Evolutionary conservation across 92 coral and sea anemone species (phyloP), one percentile per base, ranked within the genome.

Genomic region (Nematostella vectensis): DNA sequence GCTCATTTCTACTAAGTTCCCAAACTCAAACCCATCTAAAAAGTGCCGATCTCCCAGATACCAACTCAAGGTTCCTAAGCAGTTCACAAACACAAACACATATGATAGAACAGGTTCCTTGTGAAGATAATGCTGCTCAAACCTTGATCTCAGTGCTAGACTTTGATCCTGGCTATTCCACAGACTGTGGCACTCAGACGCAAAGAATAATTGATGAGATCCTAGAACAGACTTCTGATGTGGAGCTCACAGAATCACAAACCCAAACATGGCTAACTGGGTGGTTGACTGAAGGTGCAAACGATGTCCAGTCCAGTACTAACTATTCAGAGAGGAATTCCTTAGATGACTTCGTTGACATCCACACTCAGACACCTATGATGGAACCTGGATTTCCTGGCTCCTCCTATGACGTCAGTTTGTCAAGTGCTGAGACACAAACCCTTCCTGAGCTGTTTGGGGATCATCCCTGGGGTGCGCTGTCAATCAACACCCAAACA

Each of bases 101-200:
- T n/a, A 47, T 44, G 65, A 40, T 78, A 27, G 49, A 54, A 3
- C 76, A 54, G 31, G 80, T 79, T 33, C 69, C 83, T 2, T 70
- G 81, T 13, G 99, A 93, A 48, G 99, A 93, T 69, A 93, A 93
- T 50, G 96, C 85, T 29, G 84, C 99, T 9, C 99, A 93, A 66
- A 93, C 99, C 2, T 55, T 82, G 50, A 75, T 86, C 24, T 80
- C 99, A 1, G 63, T 80, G 15, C 69, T 93, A 27, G 99, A 74
- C 12, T 65, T 81, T 51, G 96, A 89, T 66, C 68, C 74, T 16
- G 49, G 50, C 0, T 38, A 47, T 55, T 79, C 81, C 1, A 62
- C 69, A 49, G 95, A 85, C 57, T 85, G 88, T 47, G 95, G 85
- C 8, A 85, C 95, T 12, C 91, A 82, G 50, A 76, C 95, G 2